Base-by-base conservation (phyloP, 2,888 invertebrate genomes). In the Tillus elongatus region DNA sequence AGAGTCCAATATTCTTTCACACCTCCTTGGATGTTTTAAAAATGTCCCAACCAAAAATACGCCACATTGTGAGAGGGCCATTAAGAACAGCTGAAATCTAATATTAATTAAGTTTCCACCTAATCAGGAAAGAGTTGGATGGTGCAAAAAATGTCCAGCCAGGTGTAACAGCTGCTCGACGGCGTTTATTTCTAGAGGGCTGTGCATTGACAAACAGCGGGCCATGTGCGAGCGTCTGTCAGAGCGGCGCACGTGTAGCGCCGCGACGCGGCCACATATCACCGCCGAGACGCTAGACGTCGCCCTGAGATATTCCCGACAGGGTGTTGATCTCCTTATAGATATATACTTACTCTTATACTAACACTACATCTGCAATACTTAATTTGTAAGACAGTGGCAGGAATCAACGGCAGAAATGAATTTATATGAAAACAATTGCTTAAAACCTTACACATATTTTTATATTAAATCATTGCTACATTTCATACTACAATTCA, bases 211-310 rank as follows among this genome's bases (percentile, higher is more conserved):
- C 59, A 61, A 60, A 61, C 60, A 52, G 57, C 57, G 48, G 49
- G 52, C 56, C 61, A 61, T 54, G 58, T 60, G 61, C 57, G 69
- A 70, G 65, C 73, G 73, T 73, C 73, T 73, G 74, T 73, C 71
- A 63, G 69, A 49, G 55, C 53, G 57, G 56, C 53, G 55, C 59
- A 61, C 71, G 70, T 69, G 61, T 67, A 66, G 71, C 73, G 73
- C 72, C 73, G 70, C 72, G 73, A 73, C 71, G 73, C 58, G 57
- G 53, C 52, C 47, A 54, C 56, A 58, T 56, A 57, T 56, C 57
- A 68, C 70, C 50, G 49, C 40, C 37, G n/a, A n/a, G n/a, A n/a
- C n/a, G n/a, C n/a, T n/a, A n/a, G n/a, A 37, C 37, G 42, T 37
- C 46, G 42, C 48, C 52, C 50, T 49, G 49, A 54, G 54, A 57